Percentiles rank a stretch among this genome's conserved stretches.
Conservation (phyloP, 2,888 invertebrate species). For the Heteropelma amictum region DNA sequence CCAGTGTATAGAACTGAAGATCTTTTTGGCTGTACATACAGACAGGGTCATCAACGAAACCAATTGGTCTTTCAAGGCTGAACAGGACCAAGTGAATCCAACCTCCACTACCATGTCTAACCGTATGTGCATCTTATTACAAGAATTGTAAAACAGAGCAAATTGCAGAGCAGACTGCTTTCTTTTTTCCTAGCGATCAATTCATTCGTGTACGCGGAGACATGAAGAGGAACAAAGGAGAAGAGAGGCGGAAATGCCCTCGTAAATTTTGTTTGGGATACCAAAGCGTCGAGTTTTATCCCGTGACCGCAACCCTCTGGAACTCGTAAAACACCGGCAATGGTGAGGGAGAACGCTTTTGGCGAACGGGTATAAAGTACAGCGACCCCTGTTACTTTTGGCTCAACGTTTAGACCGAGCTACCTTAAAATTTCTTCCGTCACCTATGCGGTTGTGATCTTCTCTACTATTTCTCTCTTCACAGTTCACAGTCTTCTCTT, state of each 20-base stretch:
- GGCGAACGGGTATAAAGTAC: slow-evolving; percentile 50
- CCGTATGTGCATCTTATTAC: background rate
- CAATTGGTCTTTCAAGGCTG: slow-evolving; percentile 39
- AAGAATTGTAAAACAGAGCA: slow-evolving; percentile 9
- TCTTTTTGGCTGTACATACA: slow-evolving; percentile 19
- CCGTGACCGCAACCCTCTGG: slow-evolving; percentile 62
- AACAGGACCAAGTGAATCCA: slow-evolving; percentile 39
- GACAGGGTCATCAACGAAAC: slow-evolving; percentile 44
- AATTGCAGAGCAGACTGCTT: background rate
- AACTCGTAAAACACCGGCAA: slow-evolving; percentile 61
- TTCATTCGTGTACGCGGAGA: background rate
- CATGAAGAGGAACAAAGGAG: background rate
- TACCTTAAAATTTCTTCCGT: slow-evolving; percentile 52
- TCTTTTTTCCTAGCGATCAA: background rate
- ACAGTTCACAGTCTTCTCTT: background rate
- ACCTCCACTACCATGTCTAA: no score
- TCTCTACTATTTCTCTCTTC: slow-evolving; percentile 4
- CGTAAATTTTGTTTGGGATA: slow-evolving; percentile 32
- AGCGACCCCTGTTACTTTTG: slow-evolving; percentile 53
- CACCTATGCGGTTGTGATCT: slow-evolving; percentile 18
- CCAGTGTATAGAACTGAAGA: slow-evolving; percentile 25
- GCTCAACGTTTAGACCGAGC: slow-evolving; percentile 26
- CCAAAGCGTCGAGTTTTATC: slow-evolving; percentile 54
- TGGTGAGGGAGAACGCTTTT: slow-evolving; percentile 26
- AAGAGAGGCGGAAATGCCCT: background rate